phyloP scores from a whole-genome alignment of 35 echinoderm and acorn worm species.

The Apostichopus japonicus region DNA sequence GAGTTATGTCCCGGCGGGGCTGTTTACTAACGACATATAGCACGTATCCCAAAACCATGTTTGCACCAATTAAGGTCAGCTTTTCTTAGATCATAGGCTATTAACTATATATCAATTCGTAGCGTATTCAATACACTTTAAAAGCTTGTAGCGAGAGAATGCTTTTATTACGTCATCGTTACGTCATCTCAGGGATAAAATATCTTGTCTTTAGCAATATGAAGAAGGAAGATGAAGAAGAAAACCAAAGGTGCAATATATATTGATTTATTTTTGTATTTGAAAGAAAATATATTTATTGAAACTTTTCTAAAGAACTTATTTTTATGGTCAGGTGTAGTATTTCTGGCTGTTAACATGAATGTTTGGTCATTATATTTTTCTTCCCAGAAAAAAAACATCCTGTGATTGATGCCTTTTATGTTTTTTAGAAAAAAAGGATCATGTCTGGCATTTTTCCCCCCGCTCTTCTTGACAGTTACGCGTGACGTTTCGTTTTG shows the following conservation, averaged over 20 bases:
- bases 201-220: neutral
- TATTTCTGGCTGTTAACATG: slow-evolving; percentile 33
- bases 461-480: too few species aligned
- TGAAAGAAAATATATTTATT: slow-evolving; percentile 46
- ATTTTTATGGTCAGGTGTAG: slow-evolving; percentile 39
- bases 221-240: neutral
- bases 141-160: neutral
- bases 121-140: neutral
- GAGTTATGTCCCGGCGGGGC: neutral
- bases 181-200: neutral
- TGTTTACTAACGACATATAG: neutral
- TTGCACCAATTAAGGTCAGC: neutral
- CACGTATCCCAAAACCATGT: neutral
- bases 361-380: neutral
- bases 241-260: slow-evolving; percentile 39
- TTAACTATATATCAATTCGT: neutral
- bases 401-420: too few species aligned
- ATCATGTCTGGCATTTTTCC: too few species aligned
- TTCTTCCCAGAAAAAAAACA: neutral
- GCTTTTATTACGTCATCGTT: too few species aligned
- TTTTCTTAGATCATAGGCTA: neutral
- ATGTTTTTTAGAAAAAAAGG: too few species aligned
- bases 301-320: neutral
- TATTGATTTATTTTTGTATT: slow-evolving; percentile 53
- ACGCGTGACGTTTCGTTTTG: too few species aligned